Base-by-base conservation (phyloP, 2,797 vertebrate genomes). In the Chloroceryle inda region DNA sequence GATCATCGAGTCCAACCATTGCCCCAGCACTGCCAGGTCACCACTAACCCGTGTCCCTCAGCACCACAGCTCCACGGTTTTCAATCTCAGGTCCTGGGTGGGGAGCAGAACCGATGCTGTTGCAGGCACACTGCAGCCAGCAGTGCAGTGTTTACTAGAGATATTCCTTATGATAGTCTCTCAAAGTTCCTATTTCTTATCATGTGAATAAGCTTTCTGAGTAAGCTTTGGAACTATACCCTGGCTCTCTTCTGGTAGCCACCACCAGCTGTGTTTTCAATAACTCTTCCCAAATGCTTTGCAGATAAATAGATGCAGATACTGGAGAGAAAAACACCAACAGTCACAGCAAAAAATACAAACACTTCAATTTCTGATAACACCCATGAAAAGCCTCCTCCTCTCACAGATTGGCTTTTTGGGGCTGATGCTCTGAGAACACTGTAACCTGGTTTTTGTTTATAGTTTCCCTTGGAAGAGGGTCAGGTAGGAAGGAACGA, bases 201-300 rank as follows among this genome's bases (percentile, higher is more conserved):
- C 68, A 33, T 35, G 58, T 3, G 67, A 69, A 78, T 17, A 56
- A 83, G 26, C 33, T 69, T 62, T 62, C 71, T 9, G 12, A 52
- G 21, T 2, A 14, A 76, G 56, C 40, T 75, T 16, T 80, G 88
- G 47, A 79, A 12, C 45, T 50, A 22, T 20, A 31, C 50, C n/a
- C 17, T 35, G 55, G 6, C 68, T 89, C 53, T 58, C 64, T 58
- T 45, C 68, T 12, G 58, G 73, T 35, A 86, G 76, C 29, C 53
- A 78, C 8, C 92, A 68, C 85, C 88, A 94, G 92, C 88, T 94
- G 67, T 20, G 69, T 52, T 86, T 86, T 84, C 88, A 87, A 7
- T 62, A 92, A 79, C 67, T 78, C 56, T 88, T 68, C 62, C 71
- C 66, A 77, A 85, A 68, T n/a, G 62, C 42, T 64, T 84, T 84